These are phyloP conservation scores for Lepidotrigona ventralis DNA, from an alignment of 1,140 invertebrate genomes.

Conservation along the genomic window DNA sequence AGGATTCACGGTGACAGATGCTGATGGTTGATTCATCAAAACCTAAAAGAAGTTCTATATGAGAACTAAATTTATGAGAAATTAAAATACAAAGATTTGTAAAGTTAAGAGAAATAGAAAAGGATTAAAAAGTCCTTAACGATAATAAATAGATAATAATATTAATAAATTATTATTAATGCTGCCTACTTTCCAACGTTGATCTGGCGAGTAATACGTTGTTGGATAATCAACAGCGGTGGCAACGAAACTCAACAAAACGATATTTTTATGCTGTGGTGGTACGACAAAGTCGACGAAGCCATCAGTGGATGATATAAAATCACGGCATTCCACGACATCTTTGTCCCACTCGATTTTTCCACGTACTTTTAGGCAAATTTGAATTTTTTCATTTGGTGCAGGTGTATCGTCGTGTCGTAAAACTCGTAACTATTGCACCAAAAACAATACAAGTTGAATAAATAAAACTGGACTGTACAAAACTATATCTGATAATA, in stretches of 20 bases:
- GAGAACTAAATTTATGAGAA: not conserved
- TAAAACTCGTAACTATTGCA: constrained; percentile 70
- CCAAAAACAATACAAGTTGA: not conserved
- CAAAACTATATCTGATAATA: not conserved
- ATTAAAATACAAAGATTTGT: not conserved
- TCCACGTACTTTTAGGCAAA: constrained; percentile 74
- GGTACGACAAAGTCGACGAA: constrained; percentile 78
- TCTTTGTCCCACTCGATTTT: constrained; percentile 75
- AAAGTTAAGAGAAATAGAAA: not conserved
- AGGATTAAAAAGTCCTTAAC: not conserved
- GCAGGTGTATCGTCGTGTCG: constrained; percentile 74
- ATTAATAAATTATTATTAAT: not conserved
- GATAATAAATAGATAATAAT: not conserved
- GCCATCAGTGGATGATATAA: constrained; percentile 74
- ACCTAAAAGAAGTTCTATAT: constrained; percentile 59
- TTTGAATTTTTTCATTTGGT: constrained; percentile 74
- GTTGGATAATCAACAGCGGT: constrained; percentile 77
- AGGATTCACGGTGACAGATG: constrained; percentile 74
- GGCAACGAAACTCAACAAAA: constrained; percentile 75
- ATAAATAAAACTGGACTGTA: too few species aligned
- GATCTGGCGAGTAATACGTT: constrained; percentile 78
- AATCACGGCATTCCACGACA: constrained; percentile 76
- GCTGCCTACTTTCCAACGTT: constrained; percentile 74
- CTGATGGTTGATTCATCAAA: constrained; percentile 78
- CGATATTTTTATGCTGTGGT: constrained; percentile 74